Evolutionary conservation across 2,797 vertebrate genomes (phyloP), one percentile per base, ranked within the genome.

Genomic region (Cheirogaleus major): DNA sequence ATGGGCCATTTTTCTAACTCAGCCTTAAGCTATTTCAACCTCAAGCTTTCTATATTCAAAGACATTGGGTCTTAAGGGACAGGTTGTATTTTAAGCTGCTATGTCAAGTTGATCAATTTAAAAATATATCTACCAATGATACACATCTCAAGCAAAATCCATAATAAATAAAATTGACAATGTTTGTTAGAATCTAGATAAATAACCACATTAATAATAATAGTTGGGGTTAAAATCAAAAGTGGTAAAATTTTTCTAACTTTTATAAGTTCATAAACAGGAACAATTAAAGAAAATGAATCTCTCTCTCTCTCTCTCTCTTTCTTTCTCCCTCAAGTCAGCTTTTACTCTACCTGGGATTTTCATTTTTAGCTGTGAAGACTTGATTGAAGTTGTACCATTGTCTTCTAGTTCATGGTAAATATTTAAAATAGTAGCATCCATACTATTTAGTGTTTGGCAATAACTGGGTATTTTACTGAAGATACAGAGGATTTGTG

Each of bases 21-120:
- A 87, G 95, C 96, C 95, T 97, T 97, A 91, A 98, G 97, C 96
- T 88, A 97, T 82, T 95, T 95, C 79, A 96, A 61, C 78, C 67
- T 92, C 52, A 79, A 93, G 83, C 57, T 97, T 98, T 11, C 92
- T 65, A 93, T 93, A 97, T 97, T 98, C 95, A 98, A 97, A 95
- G 73, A 93, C 13, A 94, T 43, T 93, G 45, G 83, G 82, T 97
- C 91, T 97, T 95, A 97, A 98, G 95, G 55, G 98, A 94, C 94
- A 97, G 96, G 87, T 61, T 97, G 7, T 72, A 96, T 98, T 98
- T 98, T 97, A 98, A 97, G 65, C 25, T 97, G 52, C 94, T 73
- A 67, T 93, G 93, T 97, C 83, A 98, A 96, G 76, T 81, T 95
- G 67, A 97, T 86, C 91, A 96, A 97, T 81, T 82, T 72, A 95